Evolutionary conservation across 2,113 vertebrate genomes (phyloP).

Genomic region (Meleagris gallopavo): DNA sequence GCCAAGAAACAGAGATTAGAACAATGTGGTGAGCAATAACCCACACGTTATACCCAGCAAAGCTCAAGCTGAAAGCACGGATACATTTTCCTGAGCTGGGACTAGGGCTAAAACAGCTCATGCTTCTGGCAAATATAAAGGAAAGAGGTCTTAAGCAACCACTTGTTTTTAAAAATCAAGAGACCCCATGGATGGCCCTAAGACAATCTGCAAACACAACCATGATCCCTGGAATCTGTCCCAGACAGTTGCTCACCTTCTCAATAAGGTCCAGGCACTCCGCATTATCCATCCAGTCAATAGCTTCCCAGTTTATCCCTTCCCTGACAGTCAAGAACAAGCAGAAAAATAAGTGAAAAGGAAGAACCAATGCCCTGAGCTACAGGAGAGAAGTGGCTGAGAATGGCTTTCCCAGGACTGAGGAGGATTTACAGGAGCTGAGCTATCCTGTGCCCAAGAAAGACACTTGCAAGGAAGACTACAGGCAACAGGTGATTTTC

Average conservation of each 20-base stretch:
- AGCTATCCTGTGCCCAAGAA: neutral
- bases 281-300: slow-evolving; percentile 97
- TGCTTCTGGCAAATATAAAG: neutral
- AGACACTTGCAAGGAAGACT: neutral
- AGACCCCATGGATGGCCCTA: neutral
- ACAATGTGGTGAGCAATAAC: neutral
- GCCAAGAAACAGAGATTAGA: slow-evolving; percentile 17
- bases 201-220: neutral
- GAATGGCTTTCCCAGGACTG: neutral
- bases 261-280: slow-evolving; percentile 94
- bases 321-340: slow-evolving; percentile 79
- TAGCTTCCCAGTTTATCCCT: slow-evolving; percentile 92
- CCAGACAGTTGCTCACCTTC: slow-evolving; percentile 79
- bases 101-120: neutral
- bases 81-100: neutral
- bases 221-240: neutral
- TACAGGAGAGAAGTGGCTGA: neutral
- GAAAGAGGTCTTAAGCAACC: neutral
- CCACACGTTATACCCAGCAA: neutral
- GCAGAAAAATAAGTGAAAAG: slow-evolving; percentile 23
- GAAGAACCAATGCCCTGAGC: neutral
- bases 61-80: neutral
- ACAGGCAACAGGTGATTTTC: neutral
- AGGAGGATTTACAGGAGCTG: neutral
- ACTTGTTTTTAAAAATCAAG: neutral